Percentiles rank a stretch among this genome's conserved stretches.
Evolutionary conservation across 2,113 vertebrate species (phyloP).

Genomic region (Chaetodon trifascialis): DNA sequence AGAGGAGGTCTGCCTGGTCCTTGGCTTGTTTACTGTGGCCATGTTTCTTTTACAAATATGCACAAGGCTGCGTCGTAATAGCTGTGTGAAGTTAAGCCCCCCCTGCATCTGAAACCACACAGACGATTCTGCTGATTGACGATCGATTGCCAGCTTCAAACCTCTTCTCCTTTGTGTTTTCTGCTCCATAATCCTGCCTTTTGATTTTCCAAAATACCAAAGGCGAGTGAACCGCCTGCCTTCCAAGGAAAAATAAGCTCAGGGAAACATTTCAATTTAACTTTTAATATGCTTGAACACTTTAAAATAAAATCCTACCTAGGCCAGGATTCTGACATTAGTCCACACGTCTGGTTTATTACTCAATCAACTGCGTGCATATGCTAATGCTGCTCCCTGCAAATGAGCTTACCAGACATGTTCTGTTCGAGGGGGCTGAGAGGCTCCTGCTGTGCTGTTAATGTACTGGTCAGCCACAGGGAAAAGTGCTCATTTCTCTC

Average conservation of each 20-base stretch:
- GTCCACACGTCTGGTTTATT: constrained; percentile 50
- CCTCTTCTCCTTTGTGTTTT: not conserved
- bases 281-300: constrained; percentile 33
- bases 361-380: constrained; percentile 60
- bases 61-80: not conserved
- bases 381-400: constrained; percentile 62
- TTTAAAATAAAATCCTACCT: constrained; percentile 28
- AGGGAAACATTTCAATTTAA: constrained; percentile 34
- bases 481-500: constrained; percentile 65
- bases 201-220: constrained; percentile 9
- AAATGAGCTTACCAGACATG: constrained; percentile 69
- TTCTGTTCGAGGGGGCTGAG: constrained; percentile 55
- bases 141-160: not conserved
- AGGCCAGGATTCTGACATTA: constrained; percentile 29
- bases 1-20: not conserved
- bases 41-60: not conserved
- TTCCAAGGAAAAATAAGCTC: constrained; percentile 8
- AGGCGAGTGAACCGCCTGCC: constrained; percentile 11
- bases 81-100: not conserved
- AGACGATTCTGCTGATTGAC: not conserved
- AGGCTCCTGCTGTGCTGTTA: constrained; percentile 73
- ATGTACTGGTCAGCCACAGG: constrained; percentile 76
- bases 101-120: constrained; percentile 18
- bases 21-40: not conserved
- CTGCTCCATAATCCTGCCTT: not conserved